These are phyloP conservation scores for Bombus confusus DNA, from an alignment of 1,140 invertebrate species.

Conservation along the genomic window DNA sequence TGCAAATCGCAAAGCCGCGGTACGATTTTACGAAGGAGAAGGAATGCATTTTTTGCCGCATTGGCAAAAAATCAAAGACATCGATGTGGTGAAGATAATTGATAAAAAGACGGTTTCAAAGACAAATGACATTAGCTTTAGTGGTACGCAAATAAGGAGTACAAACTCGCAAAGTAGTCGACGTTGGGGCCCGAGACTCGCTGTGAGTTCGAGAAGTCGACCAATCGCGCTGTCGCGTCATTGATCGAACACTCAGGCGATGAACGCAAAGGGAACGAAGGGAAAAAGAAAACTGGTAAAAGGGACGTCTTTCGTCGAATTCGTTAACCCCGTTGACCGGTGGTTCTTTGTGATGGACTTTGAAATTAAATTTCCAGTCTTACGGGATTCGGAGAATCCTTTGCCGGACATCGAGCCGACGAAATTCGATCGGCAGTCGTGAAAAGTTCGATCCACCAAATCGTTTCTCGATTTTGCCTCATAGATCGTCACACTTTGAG, in stretches of 20 bases:
- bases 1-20: too few species aligned
- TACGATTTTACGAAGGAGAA: neutral
- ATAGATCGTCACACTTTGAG: neutral
- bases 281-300: slow-evolving; percentile 8
- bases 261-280: slow-evolving; percentile 2
- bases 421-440: slow-evolving; percentile 68
- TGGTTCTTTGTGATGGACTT: slow-evolving; percentile 55
- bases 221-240: slow-evolving; percentile 44
- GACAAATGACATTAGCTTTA: slow-evolving; percentile 31
- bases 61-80: neutral
- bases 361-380: slow-evolving; percentile 67
- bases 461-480: slow-evolving; percentile 29
- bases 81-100: neutral
- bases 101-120: neutral
- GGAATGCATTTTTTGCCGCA: neutral
- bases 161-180: slow-evolving; percentile 14
- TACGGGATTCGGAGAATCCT: slow-evolving; percentile 64
- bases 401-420: slow-evolving; percentile 45
- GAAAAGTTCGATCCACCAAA: slow-evolving; percentile 7
- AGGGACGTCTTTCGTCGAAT: slow-evolving; percentile 52
- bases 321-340: slow-evolving; percentile 60
- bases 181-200: neutral
- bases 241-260: neutral
- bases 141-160: slow-evolving; percentile 34
- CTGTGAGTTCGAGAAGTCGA: slow-evolving; percentile 28